phyloP scores from a whole-genome alignment of 37 sponge, comb jelly and placozoan genomes.

The Amphimedon queenslandica region DNA sequence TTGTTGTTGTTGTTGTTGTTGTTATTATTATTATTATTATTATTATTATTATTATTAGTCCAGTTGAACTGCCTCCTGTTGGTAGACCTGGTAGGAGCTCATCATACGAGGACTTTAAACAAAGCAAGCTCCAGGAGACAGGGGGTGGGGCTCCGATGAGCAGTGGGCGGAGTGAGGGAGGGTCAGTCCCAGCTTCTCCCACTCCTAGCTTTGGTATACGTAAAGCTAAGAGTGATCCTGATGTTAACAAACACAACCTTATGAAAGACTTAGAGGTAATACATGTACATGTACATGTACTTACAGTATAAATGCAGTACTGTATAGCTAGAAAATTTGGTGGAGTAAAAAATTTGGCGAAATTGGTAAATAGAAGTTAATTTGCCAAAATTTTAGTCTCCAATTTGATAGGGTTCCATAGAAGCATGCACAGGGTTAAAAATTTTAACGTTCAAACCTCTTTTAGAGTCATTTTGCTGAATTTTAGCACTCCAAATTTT shows the following conservation, averaged over 20 bases:
- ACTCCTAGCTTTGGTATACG: constrained; percentile 28
- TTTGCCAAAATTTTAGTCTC: too few species aligned
- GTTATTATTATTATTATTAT: not conserved
- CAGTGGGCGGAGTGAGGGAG: constrained; percentile 6
- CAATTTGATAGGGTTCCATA: too few species aligned
- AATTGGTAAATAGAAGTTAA: too few species aligned
- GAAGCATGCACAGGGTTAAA: too few species aligned
- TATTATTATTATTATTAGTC: not conserved
- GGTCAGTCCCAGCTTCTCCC: not conserved
- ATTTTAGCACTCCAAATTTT: too few species aligned
- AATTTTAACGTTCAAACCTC: too few species aligned
- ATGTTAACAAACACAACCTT: constrained; percentile 35
- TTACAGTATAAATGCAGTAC: too few species aligned
- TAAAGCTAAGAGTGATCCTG: constrained; percentile 53
- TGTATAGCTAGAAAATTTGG: too few species aligned
- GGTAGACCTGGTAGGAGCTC: too few species aligned
- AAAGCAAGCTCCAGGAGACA: constrained; percentile 17
- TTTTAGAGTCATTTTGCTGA: too few species aligned
- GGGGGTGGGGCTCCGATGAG: constrained; percentile 18
- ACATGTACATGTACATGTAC: too few species aligned
- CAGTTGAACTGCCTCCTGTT: constrained; percentile 1
- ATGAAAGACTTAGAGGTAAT: constrained; percentile 58
- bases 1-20: not conserved
- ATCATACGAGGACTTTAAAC: constrained; percentile 44
- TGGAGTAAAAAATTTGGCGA: too few species aligned